Base-by-base conservation (phyloP, 1,140 invertebrate species). In the Lutraria rhynchaena region DNA sequence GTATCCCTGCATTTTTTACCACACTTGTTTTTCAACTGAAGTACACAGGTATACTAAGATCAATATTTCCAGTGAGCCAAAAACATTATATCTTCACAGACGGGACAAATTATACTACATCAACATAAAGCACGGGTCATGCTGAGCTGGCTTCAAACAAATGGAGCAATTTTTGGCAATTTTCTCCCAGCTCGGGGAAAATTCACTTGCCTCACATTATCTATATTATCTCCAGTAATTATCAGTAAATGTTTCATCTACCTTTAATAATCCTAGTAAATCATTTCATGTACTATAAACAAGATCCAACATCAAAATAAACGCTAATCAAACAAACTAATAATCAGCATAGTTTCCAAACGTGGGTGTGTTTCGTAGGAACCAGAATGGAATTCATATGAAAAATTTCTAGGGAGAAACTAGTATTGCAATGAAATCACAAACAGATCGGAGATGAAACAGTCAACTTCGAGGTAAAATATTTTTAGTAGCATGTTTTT, bases 41-140 rank as follows among this genome's bases (percentile, higher is more conserved):
- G 63, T 27, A 41, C 27, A 67, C 63, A 67, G 63, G 63, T 67
- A 67, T 4, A 67, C 19, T 67, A 67, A 67, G 19, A 67, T 49
- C 31, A 49, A 33, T 49, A 2, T 49, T 49, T 67, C 63, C 63
- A 67, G 7, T 29, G 24, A 67, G 44, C 44, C 37, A 41, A 41
- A 41, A 41, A 41, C 15, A 7, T 7, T 41, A 41, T 57, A 53
- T 71, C 53, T 35, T 51, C 46, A 55, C 65, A 81, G 27, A 81
- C 61, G 67, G 55, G 65, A 81, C 65, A 81, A 63, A 70, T 71
- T 70, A 81, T 29, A 51, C 29, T n/a, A 57, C 24, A 67, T 67
- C 53, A 67, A 69, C 61, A 80, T 58, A 58, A 55, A 78, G 44
- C 17, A 19, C 35, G 5, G 37, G 37, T 11, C 46, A 67, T 31